phyloP scores from a whole-genome alignment of 2,113 vertebrate species.

The Cricetomys ansorgei region DNA sequence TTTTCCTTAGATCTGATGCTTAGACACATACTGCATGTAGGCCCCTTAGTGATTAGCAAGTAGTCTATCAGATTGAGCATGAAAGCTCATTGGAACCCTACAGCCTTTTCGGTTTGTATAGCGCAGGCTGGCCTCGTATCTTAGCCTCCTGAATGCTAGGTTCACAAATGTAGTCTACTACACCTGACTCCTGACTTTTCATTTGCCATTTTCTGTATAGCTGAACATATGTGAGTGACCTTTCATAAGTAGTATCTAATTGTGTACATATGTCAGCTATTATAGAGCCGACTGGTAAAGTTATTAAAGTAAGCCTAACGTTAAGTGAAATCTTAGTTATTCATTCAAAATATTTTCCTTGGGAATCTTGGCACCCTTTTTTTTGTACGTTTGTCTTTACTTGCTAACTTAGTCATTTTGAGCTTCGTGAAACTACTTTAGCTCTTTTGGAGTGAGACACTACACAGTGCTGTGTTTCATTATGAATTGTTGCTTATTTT shows the following conservation, averaged over 20 bases:
- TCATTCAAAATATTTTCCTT: constrained; percentile 21
- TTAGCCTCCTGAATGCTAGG: neutral
- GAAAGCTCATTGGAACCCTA: neutral
- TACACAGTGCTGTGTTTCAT: neutral
- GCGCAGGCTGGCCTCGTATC: neutral
- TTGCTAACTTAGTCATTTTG: constrained; percentile 6
- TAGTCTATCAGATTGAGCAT: neutral
- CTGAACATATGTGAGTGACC: neutral
- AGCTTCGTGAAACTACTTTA: constrained; percentile 8
- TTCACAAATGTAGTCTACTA: neutral
- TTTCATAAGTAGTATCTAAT: neutral
- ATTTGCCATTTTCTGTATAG: neutral
- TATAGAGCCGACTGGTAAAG: constrained; percentile 2
- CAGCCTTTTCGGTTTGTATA: neutral
- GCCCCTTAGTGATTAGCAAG: neutral
- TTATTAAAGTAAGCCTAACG: constrained; percentile 19
- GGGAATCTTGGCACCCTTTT: neutral
- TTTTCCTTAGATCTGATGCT: neutral
- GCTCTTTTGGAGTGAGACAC: neutral
- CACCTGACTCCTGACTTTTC: neutral
- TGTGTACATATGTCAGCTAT: neutral
- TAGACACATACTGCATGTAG: too few relatives aligned
- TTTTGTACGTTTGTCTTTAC: neutral
- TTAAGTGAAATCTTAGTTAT: constrained; percentile 24
- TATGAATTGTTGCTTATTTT: neutral